A percentile compares a stretch with the other conserved stretches of the same genome.
Evolutionary conservation across 2,797 vertebrate species (phyloP).

Genomic region (Enteromius viviparus): DNA sequence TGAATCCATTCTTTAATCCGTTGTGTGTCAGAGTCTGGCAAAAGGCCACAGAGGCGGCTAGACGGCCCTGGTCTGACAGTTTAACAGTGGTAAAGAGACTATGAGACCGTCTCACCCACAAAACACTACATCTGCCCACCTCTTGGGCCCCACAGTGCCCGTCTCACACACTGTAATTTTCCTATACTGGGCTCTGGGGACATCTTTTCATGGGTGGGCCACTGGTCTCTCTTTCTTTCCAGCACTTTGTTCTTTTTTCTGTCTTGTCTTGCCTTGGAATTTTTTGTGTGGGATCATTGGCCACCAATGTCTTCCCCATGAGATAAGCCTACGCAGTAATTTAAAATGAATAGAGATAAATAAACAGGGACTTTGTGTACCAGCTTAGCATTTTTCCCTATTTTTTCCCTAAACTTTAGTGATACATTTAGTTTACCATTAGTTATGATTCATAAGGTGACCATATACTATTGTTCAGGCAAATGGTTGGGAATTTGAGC

Average conservation of each 20-base stretch:
- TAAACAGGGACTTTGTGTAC: not conserved
- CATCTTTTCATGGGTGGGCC: slow-evolving; percentile 62
- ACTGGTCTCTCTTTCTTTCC: slow-evolving; percentile 22
- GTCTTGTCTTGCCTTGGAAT: not conserved
- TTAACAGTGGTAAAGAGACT: slow-evolving; percentile 32
- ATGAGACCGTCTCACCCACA: slow-evolving; percentile 18
- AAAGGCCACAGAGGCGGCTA: slow-evolving; percentile 22
- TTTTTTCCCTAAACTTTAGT: not conserved
- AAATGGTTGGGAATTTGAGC: not conserved
- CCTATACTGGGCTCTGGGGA: slow-evolving; percentile 69
- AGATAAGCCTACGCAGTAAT: not conserved
- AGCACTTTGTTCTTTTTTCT: not conserved
- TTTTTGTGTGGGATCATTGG: not conserved
- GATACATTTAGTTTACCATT: not conserved
- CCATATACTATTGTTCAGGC: not conserved
- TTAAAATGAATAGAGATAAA: not conserved
- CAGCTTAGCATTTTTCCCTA: not conserved
- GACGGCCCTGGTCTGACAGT: slow-evolving; percentile 29
- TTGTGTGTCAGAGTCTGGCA: slow-evolving; percentile 29
- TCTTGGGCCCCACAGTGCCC: slow-evolving; percentile 47
- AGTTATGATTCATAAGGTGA: not conserved
- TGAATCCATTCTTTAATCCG: slow-evolving; percentile 30
- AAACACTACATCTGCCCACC: slow-evolving; percentile 18
- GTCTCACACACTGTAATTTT: slow-evolving; percentile 66
- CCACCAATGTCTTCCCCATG: not conserved